Evolutionary conservation across 64 coral and sea anemone species (phyloP), one percentile per base, ranked within the genome.

Genomic region (Actinia tenebrosa): DNA sequence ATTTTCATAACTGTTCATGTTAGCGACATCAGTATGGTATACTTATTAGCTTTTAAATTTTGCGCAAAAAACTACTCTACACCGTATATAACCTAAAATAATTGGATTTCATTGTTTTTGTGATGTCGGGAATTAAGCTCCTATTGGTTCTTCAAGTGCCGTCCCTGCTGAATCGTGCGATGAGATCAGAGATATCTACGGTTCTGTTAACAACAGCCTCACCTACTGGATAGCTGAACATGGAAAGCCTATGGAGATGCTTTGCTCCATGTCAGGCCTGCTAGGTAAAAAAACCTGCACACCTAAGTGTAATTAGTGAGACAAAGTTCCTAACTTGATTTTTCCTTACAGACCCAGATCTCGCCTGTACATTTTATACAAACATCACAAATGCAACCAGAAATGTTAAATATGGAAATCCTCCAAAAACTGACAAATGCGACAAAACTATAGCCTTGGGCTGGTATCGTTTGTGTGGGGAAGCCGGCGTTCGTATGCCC

Each of bases 391-490:
- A 81, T 47, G 8, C 7, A 22, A 47, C 79, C 3, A 23, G 79
- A 47, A 45, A 81, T 18, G 44, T 81, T 7, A 81, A 52, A 19
- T 81, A 81, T 50, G 79, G 79, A 53, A 81, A 81, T 53, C 19
- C 44, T 15, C 16, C 17, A 8, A 20, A 23, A 23, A 66, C 63
- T 66, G 27, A 45, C 50, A 45, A 50, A 53, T 81, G 79, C 18
- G 79, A 81, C 45, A 52, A 3, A 50, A 10, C 7, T 16, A 47
- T 81, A 37, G 2, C 45, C 79, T 18, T 17, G 15, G 22, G 45
- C 4, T 91, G 89, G 89, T 91, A 91, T 26, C 89, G 89, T 27
- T 91, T 91, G 19, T 78, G 37, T 5, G 83, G 71, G 1, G 22
- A 53, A n/a, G 53, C 50, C 3, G 84, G 89, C 4, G 45, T 86